A percentile compares a stretch with the other conserved stretches of the same genome.
Conservation (phyloP, 2,888 invertebrate species). For the Mythimna pallens region DNA sequence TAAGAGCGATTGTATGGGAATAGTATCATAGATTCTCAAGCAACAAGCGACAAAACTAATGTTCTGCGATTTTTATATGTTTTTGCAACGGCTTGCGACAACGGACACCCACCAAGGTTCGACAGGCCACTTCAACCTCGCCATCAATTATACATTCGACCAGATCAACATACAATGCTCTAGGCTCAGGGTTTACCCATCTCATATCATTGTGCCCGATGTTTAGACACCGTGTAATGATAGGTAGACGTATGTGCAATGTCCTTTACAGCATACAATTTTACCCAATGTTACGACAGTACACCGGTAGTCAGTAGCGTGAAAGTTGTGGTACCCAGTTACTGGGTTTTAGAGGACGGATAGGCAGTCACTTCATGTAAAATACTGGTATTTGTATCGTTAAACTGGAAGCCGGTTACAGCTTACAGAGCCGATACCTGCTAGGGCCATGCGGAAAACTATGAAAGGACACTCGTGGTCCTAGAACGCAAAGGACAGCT, state of each 20-base stretch:
- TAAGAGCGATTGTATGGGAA: no score
- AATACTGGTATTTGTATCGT: no score
- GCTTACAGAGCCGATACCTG: no score
- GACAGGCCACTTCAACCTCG: conserved; percentile 18
- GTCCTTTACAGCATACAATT: conserved; percentile 23
- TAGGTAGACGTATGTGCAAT: conserved; percentile 27
- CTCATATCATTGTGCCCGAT: conserved; percentile 45
- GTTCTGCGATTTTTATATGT: neutral
- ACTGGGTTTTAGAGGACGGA: no score
- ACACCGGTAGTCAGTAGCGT: neutral
- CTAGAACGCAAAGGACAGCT: no score
- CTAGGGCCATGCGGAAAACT: no score
- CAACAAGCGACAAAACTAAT: neutral
- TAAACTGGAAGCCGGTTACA: no score
- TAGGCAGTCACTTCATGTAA: no score
- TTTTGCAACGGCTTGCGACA: conserved; percentile 11
- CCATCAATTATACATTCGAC: conserved; percentile 36
- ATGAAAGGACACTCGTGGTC: no score
- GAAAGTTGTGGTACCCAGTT: no score
- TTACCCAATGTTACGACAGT: conserved; percentile 29
- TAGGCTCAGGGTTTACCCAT: conserved; percentile 19
- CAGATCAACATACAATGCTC: conserved; percentile 49
- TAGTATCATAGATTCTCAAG: no score
- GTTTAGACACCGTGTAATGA: conserved; percentile 42
- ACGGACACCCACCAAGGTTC: conserved; percentile 22